A percentile compares a stretch with the other conserved stretches of the same genome.
phyloP scores from a whole-genome alignment of 2,113 vertebrate species.

The Pelecanus crispus region DNA sequence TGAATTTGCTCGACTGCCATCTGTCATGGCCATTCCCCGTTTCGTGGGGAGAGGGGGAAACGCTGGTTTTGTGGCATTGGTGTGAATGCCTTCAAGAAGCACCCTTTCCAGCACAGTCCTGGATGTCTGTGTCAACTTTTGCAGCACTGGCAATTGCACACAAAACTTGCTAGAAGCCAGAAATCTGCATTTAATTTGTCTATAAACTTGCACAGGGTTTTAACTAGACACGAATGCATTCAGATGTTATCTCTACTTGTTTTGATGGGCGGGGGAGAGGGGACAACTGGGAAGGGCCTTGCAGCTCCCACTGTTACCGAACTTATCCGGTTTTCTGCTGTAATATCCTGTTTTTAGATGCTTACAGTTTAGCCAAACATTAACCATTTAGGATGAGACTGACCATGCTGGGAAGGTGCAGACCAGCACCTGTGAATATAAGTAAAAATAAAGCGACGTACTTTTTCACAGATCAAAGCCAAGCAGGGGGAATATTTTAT shows the following conservation, averaged over 20 bases:
- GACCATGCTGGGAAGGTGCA: neutral
- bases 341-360: conserved; percentile 27
- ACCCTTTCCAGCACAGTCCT: neutral
- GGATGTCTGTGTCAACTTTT: neutral
- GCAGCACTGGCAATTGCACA: neutral
- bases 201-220: neutral
- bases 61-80: neutral
- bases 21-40: accelerated
- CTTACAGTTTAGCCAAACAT: neutral
- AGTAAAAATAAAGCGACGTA: neutral
- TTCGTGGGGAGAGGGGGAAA: neutral
- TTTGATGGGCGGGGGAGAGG: neutral
- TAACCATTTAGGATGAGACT: conserved; percentile 11
- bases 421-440: neutral
- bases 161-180: neutral
- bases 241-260: neutral
- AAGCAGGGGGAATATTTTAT: neutral
- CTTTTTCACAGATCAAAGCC: neutral
- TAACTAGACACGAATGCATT: neutral
- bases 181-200: neutral
- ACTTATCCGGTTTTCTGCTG: neutral
- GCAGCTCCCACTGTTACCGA: neutral
- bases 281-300: neutral
- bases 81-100: neutral
- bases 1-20: accelerated